Evolutionary conservation across 2,113 vertebrate genomes (phyloP), one percentile per base, ranked within the genome.

Genomic region (Tichodroma muraria): DNA sequence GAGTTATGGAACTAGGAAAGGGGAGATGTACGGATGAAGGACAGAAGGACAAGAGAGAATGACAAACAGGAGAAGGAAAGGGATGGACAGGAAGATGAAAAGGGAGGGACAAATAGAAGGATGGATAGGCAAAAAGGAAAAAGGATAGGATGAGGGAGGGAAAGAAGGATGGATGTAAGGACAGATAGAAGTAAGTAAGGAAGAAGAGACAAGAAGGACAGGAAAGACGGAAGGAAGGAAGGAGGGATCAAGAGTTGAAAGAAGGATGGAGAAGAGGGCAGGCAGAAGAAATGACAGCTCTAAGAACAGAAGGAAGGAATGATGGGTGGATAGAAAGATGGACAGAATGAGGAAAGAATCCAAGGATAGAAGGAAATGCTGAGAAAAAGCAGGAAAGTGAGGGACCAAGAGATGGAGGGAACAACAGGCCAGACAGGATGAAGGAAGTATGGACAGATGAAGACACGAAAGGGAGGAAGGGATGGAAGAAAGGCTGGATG

Each of bases 301-400:
- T 45, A 40, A 22, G 35, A 63, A 60, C 0, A 0, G 25, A 69
- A 17, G 14, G 31, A 85, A 23, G 21, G 18, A 75, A 47, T 21
- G 31, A 76, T 8, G 40, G 22, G 28, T 7, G 8, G 18, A 65
- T 3, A 9, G 45, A 54, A 30, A 24, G 56, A 53, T 4, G 4
- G 57, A 61, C 6, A 14, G 31, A 30, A 60, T 13, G n/a, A 45
- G 11, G 47, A n/a, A 70, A 81, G 13, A 22, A 61, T 31, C 33
- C 38, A 28, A 45, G 19, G 23, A 53, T 4, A 30, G 38, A 61
- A 76, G 6, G 28, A 69, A 76, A 71, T 40, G 44, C 24, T 33
- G 40, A 37, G 31, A 45, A 60, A 44, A 82, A 9, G 31, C 27
- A 70, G 12, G 10, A 28, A 82, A 47, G 28, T 21, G 17, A 72